phyloP scores from a whole-genome alignment of 2,888 invertebrate species.

The Macrosiphum euphorbiae region DNA sequence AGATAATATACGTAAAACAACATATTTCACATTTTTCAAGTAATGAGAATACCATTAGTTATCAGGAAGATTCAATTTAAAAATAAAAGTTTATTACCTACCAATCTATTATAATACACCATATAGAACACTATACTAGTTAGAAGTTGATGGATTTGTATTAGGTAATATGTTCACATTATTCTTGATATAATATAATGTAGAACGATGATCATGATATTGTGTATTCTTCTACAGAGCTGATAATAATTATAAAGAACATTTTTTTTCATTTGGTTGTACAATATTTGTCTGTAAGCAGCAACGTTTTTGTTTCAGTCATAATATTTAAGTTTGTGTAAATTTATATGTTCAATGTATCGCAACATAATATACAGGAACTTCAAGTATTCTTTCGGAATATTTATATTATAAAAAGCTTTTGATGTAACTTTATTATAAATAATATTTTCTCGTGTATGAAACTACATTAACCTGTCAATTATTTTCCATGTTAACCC shows the following conservation, averaged over 20 bases:
- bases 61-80: no score
- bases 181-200: neutral
- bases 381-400: neutral
- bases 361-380: neutral
- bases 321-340: neutral
- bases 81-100: no score
- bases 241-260: neutral
- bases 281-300: neutral
- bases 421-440: neutral
- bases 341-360: neutral
- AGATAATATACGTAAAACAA: neutral
- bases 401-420: neutral
- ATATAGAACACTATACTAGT: neutral
- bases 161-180: neutral
- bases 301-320: neutral
- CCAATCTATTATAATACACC: neutral
- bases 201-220: neutral
- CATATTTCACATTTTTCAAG: neutral
- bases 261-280: neutral
- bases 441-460: conserved; percentile 28
- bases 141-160: neutral
- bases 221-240: neutral
- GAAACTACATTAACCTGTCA: conserved; percentile 28
- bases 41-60: neutral
- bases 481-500: conserved; percentile 11